Evolutionary conservation across 1,140 invertebrate species (phyloP), one percentile per base, ranked within the genome.

Genomic region (Pentalonia nigronervosa): DNA sequence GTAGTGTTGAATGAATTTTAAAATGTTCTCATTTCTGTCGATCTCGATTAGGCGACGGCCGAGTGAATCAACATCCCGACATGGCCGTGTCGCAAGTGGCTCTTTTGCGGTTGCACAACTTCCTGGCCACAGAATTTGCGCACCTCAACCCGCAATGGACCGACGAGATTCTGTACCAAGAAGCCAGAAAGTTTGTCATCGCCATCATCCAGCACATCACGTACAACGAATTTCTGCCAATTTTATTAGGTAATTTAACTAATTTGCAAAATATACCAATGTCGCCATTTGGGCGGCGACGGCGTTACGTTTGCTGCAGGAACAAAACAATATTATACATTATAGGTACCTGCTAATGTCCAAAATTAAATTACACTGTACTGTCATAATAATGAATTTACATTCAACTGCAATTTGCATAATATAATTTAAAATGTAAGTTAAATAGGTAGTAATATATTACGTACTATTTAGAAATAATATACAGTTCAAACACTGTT

Each of bases 191-290:
- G 20, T 94, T 95, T 90, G 94, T 96, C 1, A 95, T 95, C 53
- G 96, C 96, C 17, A 94, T 96, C 94, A 94, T 96, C n/a, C 96
- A 97, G 94, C 95, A 97, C 94, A 96, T 97, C 56, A 96, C 96
- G 1, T 97, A 97, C 94, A 96, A 96, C 94, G 97, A 97, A 94
- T 97, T 96, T 95, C 95, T 97, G 76, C 97, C 97, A 17, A 94
- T 96, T 17, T 95, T 97, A 47, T 95, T 97, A 91, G 96, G 96
- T 96, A 94, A 95, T 41, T 86, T 86, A 86, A 45, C 21, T 45
- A 47, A 45, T 41, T 84, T 7, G 7, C 21, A 23, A 36, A 86
- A 47, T 47, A 81, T 21, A 36, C 34, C n/a, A 36, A 83, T 83
- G n/a, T 23, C 34, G 20, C 21, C 7, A 7, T 83, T 36, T 7